A percentile compares a stretch with the other conserved stretches of the same genome.
Conservation (phyloP, 1,140 invertebrate species). For the Drosophila orosa region DNA sequence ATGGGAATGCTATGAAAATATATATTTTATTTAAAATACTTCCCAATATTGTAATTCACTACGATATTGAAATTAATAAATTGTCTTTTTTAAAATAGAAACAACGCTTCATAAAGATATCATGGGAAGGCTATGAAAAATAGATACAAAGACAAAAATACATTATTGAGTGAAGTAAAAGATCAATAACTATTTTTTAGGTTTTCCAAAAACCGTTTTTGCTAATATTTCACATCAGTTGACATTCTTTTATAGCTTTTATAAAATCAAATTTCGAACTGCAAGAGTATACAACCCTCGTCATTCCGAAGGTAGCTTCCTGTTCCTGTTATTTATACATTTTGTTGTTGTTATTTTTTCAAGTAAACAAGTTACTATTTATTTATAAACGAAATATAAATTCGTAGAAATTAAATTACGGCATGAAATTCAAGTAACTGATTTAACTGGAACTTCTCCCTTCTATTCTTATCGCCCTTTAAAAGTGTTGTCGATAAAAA, state of each 20-base stretch:
- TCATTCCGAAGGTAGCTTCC: neutral
- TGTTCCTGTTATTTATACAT: neutral
- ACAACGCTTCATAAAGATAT: too few relatives aligned
- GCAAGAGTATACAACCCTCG: neutral
- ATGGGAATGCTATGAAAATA: too few relatives aligned
- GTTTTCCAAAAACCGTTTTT: neutral
- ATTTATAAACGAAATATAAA: neutral
- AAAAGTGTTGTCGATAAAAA: neutral
- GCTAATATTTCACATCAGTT: neutral
- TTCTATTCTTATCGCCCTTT: slow-evolving; percentile 20
- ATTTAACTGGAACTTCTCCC: neutral
- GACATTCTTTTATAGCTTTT: too few relatives aligned
- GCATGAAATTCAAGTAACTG: neutral
- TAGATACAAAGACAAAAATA: neutral
- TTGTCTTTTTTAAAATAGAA: too few relatives aligned
- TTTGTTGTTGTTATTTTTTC: too few relatives aligned
- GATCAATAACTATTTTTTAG: neutral
- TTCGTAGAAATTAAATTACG: slow-evolving; percentile 2
- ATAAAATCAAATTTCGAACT: neutral
- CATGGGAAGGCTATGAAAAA: neutral
- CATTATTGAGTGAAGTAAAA: too few relatives aligned
- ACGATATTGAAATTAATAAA: too few relatives aligned
- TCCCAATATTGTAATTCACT: too few relatives aligned
- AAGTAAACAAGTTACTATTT: neutral
- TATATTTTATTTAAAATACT: too few relatives aligned